Conservation (phyloP, 92 coral and sea anemone species). For the Montipora capitata region DNA sequence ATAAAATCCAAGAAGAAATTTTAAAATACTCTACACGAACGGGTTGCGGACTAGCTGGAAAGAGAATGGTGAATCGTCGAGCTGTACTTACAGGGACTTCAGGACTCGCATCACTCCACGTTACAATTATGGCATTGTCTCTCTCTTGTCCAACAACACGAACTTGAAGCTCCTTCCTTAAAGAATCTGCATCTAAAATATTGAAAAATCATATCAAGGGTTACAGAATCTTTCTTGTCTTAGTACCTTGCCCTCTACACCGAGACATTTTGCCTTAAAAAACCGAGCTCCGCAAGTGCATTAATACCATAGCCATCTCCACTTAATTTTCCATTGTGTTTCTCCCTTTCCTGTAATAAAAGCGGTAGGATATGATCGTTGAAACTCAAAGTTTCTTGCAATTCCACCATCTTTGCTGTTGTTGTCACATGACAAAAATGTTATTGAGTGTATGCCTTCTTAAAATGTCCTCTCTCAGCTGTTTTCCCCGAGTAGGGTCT, state of each 20-base stretch:
- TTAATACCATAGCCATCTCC: background rate
- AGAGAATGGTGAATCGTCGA: background rate
- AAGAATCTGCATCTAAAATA: conserved; percentile 63
- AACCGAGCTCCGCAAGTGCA: too few species aligned
- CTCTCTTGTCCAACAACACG: conserved; percentile 95
- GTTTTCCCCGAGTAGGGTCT: conserved; percentile 19
- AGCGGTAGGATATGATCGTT: conserved; percentile 87
- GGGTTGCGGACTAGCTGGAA: background rate
- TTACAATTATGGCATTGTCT: conserved; percentile 86
- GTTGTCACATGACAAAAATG: conserved; percentile 18
- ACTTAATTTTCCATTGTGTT: conserved; percentile 46
- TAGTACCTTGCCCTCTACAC: too few species aligned
- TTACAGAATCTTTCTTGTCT: too few species aligned
- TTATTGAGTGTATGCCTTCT: background rate
- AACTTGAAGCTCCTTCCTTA: conserved; percentile 78
- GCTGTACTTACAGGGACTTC: conserved; percentile 57
- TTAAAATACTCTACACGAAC: background rate
- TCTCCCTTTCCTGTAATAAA: conserved; percentile 78
- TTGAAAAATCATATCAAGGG: too few species aligned
- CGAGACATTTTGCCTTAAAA: too few species aligned
- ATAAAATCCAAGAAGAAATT: too few species aligned
- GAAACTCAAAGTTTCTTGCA: conserved; percentile 84
- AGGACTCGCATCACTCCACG: conserved; percentile 94
- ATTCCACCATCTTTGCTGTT: conserved; percentile 69
- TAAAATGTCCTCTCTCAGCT: background rate